Evolutionary conservation across 2,797 vertebrate species (phyloP).

Genomic region (Mallotus villosus): DNA sequence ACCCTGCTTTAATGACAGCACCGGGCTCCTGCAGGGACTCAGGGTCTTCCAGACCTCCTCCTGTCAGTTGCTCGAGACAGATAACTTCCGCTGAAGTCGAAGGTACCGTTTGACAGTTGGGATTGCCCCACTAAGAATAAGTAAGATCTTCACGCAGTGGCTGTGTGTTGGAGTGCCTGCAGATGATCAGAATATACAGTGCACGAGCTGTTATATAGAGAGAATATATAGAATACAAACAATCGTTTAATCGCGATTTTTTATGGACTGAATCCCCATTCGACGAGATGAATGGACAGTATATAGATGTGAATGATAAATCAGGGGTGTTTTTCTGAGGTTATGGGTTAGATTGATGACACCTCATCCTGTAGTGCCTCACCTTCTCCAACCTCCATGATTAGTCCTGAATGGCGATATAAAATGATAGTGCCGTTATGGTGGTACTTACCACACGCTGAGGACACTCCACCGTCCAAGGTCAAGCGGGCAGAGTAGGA

Average conservation of each 20-base stretch:
- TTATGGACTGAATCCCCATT: background rate
- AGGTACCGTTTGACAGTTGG: slow-evolving; percentile 40
- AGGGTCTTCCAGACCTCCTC: slow-evolving; percentile 26
- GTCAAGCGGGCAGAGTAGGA: slow-evolving; percentile 48
- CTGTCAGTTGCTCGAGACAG: slow-evolving; percentile 42
- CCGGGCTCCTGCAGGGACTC: slow-evolving; percentile 40
- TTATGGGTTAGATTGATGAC: background rate
- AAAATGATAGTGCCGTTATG: slow-evolving; percentile 55
- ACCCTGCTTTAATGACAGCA: slow-evolving; percentile 60
- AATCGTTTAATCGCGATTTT: background rate
- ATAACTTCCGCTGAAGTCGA: slow-evolving; percentile 48
- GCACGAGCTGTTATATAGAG: too few species aligned
- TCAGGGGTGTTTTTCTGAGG: too few species aligned
- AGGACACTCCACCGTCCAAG: slow-evolving; percentile 64
- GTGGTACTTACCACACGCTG: slow-evolving; percentile 42
- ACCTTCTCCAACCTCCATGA: slow-evolving; percentile 40
- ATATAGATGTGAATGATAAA: too few species aligned
- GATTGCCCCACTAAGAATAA: slow-evolving; percentile 48
- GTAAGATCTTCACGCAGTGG: background rate
- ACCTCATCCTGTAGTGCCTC: slow-evolving; percentile 23
- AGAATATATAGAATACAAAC: too few species aligned
- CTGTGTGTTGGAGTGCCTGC: too few species aligned
- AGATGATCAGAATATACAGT: background rate
- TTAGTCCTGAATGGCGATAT: slow-evolving; percentile 47
- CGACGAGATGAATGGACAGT: too few species aligned